Conservation (phyloP, 2,888 invertebrate genomes). For the Xylota sylvarum region DNA sequence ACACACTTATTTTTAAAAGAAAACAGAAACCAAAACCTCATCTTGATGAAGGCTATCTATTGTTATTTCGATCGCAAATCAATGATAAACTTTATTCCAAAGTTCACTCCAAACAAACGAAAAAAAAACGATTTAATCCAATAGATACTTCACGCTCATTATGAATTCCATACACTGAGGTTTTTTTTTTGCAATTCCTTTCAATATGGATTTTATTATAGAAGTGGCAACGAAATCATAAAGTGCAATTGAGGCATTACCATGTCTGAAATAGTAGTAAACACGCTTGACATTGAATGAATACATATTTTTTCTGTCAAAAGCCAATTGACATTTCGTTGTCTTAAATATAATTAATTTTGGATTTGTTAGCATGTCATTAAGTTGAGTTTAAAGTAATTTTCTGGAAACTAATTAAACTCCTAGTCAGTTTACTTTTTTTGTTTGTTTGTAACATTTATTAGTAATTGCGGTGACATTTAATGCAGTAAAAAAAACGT, state of each 20-base stretch:
- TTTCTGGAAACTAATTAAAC: not conserved
- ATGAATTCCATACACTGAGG: slow-evolving; percentile 32
- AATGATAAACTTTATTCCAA: slow-evolving; percentile 34
- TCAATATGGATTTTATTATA: not conserved
- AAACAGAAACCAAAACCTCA: not conserved
- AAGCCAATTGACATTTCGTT: not conserved
- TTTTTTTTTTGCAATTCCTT: slow-evolving; percentile 4
- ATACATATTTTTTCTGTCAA: not conserved
- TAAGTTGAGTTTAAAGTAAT: not conserved
- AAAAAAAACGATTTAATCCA: not conserved
- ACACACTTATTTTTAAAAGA: not conserved
- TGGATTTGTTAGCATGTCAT: not conserved
- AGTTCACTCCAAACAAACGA: not conserved
- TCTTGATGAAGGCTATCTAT: slow-evolving; percentile 18
- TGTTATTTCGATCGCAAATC: slow-evolving; percentile 39
- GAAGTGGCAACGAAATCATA: slow-evolving; percentile 2
- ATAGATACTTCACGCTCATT: slow-evolving; percentile 41
- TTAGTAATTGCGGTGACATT: slow-evolving; percentile 28
- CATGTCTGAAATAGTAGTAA: not conserved
- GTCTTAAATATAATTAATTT: not conserved
- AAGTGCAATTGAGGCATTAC: slow-evolving; percentile 9
- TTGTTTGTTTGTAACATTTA: not conserved
- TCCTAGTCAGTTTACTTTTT: not conserved
- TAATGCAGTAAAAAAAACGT: slow-evolving; percentile 31
- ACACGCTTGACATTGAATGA: not conserved